Base-by-base conservation (phyloP, 2,797 vertebrate genomes). In the Sebastolobus altivelis region DNA sequence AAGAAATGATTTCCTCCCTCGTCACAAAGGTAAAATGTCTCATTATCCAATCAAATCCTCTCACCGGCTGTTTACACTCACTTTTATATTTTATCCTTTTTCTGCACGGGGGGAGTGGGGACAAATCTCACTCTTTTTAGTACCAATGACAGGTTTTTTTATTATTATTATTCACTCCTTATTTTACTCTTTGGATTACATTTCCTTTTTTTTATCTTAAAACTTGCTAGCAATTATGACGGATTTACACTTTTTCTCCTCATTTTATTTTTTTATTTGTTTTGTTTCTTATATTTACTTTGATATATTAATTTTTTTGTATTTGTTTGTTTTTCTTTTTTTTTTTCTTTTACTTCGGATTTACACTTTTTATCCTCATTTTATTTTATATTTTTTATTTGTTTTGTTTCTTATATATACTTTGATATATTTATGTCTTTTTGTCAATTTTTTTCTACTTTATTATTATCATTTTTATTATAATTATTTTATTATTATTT, bases 1-100 rank as follows among this genome's bases (percentile, higher is more conserved):
- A 97, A 94, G 97, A 99, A 95, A 97, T 98, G 92, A 96, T 97
- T 94, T 97, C 96, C 33, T 96, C 97, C 67, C 95, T 99, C 18
- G 96, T 99, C 89, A 97, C 96, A 79, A 99, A 99, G 98, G 98
- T 99, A 97, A 92, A 29, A 72, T 13, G 7, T 62, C 3, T 56
- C 25, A 67, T 59, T 59, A 20, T 63, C 60, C 22, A 35, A 5
- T 68, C 22, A 69, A 13, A 65, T 54, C 52, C 13, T 70, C n/a
- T 60, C 12, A 2, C 10, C 31, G 11, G 18, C 6, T 55, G 16
- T 68, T 54, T 16, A 2, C 18, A 35, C 18, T 54, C 31, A 4
- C 25, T 29, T 10, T 13, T 29, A 29, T 37, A 29, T 43, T 27
- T 59, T 10, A 55, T 37, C 7, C 1, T 40, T 35, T 43, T 56